A percentile compares a stretch with the other conserved stretches of the same genome.
Conservation (phyloP, 2,888 invertebrate species). For the Drosophila suboccidentalis region DNA sequence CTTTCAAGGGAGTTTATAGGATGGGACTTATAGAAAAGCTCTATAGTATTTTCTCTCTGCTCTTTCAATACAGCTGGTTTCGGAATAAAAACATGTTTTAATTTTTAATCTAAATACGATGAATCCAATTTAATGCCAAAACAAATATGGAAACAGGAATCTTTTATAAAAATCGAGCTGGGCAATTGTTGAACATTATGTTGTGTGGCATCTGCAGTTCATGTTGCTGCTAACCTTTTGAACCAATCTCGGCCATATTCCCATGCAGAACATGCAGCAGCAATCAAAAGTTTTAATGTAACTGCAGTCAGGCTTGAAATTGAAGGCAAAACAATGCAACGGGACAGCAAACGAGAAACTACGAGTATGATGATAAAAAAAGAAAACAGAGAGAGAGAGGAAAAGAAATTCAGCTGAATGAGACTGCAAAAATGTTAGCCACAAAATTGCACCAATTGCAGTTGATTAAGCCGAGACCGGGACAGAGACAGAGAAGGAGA, state of each 20-base stretch:
- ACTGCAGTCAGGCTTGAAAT: constrained; percentile 73
- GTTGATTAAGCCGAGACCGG: constrained; percentile 73
- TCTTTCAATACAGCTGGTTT: no score
- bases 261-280: constrained; percentile 54
- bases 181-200: constrained; percentile 25
- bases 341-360: constrained; percentile 34
- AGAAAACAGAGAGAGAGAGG: constrained; percentile 7
- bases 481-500: constrained; percentile 34
- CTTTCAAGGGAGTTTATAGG: no score
- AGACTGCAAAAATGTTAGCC: constrained; percentile 69
- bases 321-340: constrained; percentile 64
- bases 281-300: constrained; percentile 78
- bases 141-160: not conserved
- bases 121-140: not conserved
- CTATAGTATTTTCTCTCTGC: no score
- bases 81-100: not conserved
- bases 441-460: constrained; percentile 76
- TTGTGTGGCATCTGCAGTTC: constrained; percentile 14
- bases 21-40: no score
- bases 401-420: constrained; percentile 48
- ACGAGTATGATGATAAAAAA: constrained; percentile 10
- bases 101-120: not conserved
- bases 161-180: not conserved
- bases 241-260: constrained; percentile 48
- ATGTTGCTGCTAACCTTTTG: constrained; percentile 28